Percentiles rank a stretch among this genome's conserved stretches.
These are phyloP conservation scores for Nothobranchius kuhntae DNA, from an alignment of 2,113 vertebrate genomes.

Conservation along the genomic window DNA sequence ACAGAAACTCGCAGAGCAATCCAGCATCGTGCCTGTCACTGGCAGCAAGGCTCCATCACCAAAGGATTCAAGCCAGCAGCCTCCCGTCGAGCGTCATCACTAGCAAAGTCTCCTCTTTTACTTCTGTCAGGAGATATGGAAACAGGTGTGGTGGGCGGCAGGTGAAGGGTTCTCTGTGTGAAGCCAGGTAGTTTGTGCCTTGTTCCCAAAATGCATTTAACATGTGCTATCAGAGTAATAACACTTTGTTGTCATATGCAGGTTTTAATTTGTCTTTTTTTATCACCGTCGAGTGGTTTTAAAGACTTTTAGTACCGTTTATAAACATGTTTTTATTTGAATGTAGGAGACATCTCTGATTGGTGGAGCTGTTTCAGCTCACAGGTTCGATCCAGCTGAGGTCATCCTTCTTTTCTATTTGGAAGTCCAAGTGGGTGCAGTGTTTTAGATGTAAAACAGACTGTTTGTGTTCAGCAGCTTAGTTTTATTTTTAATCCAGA, in stretches of 20 bases:
- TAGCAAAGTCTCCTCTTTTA: constrained; percentile 65
- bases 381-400: constrained; percentile 48
- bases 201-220: constrained; percentile 79
- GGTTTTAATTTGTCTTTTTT: no score
- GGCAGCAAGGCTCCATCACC: constrained; percentile 55
- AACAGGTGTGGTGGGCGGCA: constrained; percentile 1
- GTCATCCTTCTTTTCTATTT: constrained; percentile 16
- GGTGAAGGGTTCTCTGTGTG: constrained; percentile 52
- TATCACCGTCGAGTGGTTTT: no score
- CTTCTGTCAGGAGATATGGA: constrained; percentile 33
- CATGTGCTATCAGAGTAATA: constrained; percentile 71
- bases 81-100: constrained; percentile 47
- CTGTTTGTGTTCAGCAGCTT: constrained; percentile 47
- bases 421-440: constrained; percentile 27
- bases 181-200: constrained; percentile 81
- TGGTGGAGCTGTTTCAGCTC: constrained; percentile 31
- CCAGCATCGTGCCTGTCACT: constrained; percentile 4
- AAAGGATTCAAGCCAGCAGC: constrained; percentile 66
- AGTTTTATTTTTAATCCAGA: constrained; percentile 23
- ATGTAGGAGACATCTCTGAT: not conserved
- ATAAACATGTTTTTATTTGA: no score
- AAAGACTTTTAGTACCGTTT: no score
- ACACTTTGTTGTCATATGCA: constrained; percentile 22
- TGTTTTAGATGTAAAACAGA: constrained; percentile 52
- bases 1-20: constrained; percentile 55